Base-by-base conservation (phyloP, 2,888 invertebrate genomes). In the Hedychridium roseum region DNA sequence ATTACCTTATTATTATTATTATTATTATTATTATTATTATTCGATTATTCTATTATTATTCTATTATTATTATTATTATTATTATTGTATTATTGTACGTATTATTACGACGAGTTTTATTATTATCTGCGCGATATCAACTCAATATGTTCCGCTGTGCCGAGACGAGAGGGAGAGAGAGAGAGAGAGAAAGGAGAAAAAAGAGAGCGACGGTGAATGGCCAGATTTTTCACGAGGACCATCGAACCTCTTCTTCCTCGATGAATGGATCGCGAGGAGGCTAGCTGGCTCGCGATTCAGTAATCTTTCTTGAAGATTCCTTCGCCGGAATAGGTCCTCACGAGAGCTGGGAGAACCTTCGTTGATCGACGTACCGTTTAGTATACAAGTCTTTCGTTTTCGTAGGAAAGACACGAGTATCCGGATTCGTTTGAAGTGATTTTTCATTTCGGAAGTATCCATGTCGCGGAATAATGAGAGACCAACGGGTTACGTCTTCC, bases 1-100 rank as follows among this genome's bases (percentile, higher is more conserved):
- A 73, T 74, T 71, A 71, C 57, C 60, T 65, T 64, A 64, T 68
- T 70, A 67, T 69, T 68, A 59, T 64, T 67, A 62, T 60, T 58
- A 59, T 53, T 59, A 60, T 50, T 60, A 54, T 55, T 54, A 57
- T 47, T 51, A 57, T 54, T 54, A 64, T 65, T 57, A 62, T 56
- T 53, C 64, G 50, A 69, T 68, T 65, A 66, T 57, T 47, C 60
- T 56, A 63, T 64, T 60, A 68, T 66, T 61, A 65, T 64, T 59
- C 59, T 60, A 60, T 47, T 50, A 65, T 55, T 49, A 60, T 46
- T 50, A 53, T 54, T 60, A 65, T 54, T 56, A 57, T 50, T 57
- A 63, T 61, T 63, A 62, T 54, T 67, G 54, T 58, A 45, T 44
- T 58, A 57, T 56, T 50, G 47, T 46, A 39, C 50, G 44, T 43